Base-by-base conservation (phyloP, 2,888 invertebrate genomes). In the Tortrix viridana region DNA sequence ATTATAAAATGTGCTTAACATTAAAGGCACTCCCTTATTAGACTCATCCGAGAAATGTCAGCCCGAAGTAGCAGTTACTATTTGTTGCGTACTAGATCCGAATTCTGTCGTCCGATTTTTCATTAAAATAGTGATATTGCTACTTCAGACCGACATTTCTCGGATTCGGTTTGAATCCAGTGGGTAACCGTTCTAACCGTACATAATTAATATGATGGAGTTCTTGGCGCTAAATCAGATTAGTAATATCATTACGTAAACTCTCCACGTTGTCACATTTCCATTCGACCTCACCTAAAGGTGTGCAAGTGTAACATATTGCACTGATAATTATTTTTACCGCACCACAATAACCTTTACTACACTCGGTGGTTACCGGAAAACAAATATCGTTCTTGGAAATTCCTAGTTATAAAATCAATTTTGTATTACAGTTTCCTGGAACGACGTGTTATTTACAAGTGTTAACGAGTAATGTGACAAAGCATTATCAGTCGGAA, bases 401-500 rank as follows among this genome's bases (percentile, higher is more conserved):
- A 73, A 71, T 68, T 67, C 60, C 46, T 62, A 18, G 5, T 20
- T 37, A 67, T 66, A 69, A 71, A 70, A 71, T 69, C 78, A 77
- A 77, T 71, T 72, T 68, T 76, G 75, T 77, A 71, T 73, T 71
- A 69, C 69, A 72, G 74, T 77, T 84, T 81, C 78, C 70, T 67
- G 76, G 82, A 83, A 65, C 67, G 70, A 74, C 79, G 77, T 75
- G 77, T 81, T 81, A 76, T 77, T 79, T 79, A 74, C 77, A 73
- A 74, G 76, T 74, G 73, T 73, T 72, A 69, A 69, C 69, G 70
- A 69, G 70, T 73, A 74, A 71, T 71, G n/a, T n/a, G 73, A 73
- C 76, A 72, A 60, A 72, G 68, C 71, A 70, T 82, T 84, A 85
- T 83, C 82, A 79, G 74, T 78, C 22, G 32, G 20, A 18, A 77